These are phyloP conservation scores for Verasper variegatus DNA, from an alignment of 2,113 vertebrate species.

Conservation along the genomic window DNA sequence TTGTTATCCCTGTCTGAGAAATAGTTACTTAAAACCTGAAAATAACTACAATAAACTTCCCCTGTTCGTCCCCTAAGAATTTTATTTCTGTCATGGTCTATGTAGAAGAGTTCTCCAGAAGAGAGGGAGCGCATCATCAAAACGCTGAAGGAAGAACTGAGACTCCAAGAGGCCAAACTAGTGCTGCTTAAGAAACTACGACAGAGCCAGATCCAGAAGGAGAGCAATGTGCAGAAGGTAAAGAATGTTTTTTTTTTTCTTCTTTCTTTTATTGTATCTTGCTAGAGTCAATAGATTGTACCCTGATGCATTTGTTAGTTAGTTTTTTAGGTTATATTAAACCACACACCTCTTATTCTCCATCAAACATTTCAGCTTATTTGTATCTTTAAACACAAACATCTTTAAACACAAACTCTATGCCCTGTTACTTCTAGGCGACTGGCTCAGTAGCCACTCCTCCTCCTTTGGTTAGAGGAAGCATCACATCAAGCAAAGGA, in stretches of 20 bases:
- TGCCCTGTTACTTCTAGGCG: conserved; percentile 76
- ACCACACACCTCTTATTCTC: too few species aligned
- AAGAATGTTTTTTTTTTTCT: not conserved
- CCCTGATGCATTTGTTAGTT: too few species aligned
- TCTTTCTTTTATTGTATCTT: not conserved
- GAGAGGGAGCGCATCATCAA: conserved; percentile 92
- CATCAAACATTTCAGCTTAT: not conserved
- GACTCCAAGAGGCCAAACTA: conserved; percentile 96
- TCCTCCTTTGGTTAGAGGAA: conserved; percentile 91
- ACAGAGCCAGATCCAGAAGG: conserved; percentile 98
- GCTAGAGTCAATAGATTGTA: not conserved
- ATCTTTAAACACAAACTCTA: not conserved
- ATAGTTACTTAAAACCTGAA: not conserved
- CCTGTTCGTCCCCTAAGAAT: not conserved
- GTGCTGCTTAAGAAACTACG: conserved; percentile 95
- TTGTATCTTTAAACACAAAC: not conserved
- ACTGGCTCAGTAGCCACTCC: conserved; percentile 88
- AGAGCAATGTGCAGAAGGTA: conserved; percentile 90
- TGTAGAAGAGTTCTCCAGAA: conserved; percentile 91
- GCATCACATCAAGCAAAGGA: conserved; percentile 88
- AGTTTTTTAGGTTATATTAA: too few species aligned
- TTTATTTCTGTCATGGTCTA: not conserved
- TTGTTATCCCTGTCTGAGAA: not conserved
- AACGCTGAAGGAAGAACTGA: conserved; percentile 92
- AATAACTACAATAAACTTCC: not conserved